phyloP scores from a whole-genome alignment of 2,797 vertebrate genomes.

The Mastacembelus armatus region DNA sequence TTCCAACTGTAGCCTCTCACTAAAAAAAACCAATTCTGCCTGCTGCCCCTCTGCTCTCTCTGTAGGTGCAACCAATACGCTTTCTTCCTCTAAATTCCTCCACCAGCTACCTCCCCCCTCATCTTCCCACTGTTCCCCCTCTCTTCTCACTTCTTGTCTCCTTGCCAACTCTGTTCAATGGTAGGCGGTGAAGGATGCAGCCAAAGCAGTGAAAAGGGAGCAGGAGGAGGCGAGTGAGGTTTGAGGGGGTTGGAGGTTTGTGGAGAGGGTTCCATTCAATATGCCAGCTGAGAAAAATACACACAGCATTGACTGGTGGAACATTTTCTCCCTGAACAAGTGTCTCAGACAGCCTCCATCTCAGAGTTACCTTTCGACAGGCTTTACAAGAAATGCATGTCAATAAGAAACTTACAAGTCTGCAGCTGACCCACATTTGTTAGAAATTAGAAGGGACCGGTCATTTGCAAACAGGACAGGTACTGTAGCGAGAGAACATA shows the following conservation, averaged over 20 bases:
- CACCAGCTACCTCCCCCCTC: not conserved
- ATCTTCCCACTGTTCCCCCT: conserved; percentile 20
- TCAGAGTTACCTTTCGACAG: conserved; percentile 46
- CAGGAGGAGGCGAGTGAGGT: conserved; percentile 58
- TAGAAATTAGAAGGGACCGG: not conserved
- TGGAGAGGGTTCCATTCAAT: conserved; percentile 66
- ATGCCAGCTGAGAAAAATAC: conserved; percentile 71
- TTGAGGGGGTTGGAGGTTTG: conserved; percentile 54
- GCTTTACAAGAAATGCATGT: conserved; percentile 21
- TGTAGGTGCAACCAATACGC: conserved; percentile 63
- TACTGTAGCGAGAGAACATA: not conserved
- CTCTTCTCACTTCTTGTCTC: conserved; percentile 58
- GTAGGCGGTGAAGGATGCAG: conserved; percentile 58
- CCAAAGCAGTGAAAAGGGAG: conserved; percentile 64
- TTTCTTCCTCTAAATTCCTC: conserved; percentile 62
- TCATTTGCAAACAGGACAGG: not conserved
- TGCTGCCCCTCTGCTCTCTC: conserved; percentile 47
- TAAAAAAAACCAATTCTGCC: conserved; percentile 68
- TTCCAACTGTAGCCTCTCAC: conserved; percentile 55
- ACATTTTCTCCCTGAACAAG: conserved; percentile 54
- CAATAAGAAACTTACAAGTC: conserved; percentile 2
- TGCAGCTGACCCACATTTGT: conserved; percentile 14
- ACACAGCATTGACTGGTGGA: conserved; percentile 60
- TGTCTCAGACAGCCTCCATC: conserved; percentile 42
- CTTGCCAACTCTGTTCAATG: conserved; percentile 72